Evolutionary conservation across 2,113 vertebrate species (phyloP).

Genomic region (Erinaceus europaeus): DNA sequence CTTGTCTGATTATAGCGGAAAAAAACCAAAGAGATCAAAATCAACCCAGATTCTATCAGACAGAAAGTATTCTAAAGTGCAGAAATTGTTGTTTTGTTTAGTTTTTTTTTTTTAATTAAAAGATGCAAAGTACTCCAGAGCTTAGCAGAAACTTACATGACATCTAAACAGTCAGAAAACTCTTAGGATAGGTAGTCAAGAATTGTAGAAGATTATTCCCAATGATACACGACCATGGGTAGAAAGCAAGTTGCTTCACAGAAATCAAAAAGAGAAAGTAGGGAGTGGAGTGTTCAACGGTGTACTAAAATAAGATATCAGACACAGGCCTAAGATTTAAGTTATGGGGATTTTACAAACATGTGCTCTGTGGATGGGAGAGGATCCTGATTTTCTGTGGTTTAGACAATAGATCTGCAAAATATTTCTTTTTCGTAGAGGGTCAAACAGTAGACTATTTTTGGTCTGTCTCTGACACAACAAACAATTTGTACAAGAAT

Average conservation of each 20-base stretch:
- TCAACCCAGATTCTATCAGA: accelerated
- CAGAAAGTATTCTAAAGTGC: neutral
- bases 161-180: neutral
- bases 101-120: neutral
- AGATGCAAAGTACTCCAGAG: neutral
- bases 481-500: neutral
- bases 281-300: accelerated
- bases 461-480: neutral
- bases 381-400: neutral
- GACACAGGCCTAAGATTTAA: neutral
- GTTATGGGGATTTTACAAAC: neutral
- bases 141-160: neutral
- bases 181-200: neutral
- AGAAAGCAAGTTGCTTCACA: neutral
- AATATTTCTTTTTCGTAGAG: neutral
- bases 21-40: neutral
- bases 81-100: too few species aligned
- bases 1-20: neutral
- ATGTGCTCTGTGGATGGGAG: neutral
- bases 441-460: neutral
- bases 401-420: neutral
- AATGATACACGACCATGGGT: neutral
- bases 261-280: neutral
- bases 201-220: neutral
- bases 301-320: neutral